Percentiles rank a stretch among this genome's conserved stretches.
Conservation (phyloP, 30 jellyfish, hydroid and myxozoan genomes). For the Nemopilema nomurai region DNA sequence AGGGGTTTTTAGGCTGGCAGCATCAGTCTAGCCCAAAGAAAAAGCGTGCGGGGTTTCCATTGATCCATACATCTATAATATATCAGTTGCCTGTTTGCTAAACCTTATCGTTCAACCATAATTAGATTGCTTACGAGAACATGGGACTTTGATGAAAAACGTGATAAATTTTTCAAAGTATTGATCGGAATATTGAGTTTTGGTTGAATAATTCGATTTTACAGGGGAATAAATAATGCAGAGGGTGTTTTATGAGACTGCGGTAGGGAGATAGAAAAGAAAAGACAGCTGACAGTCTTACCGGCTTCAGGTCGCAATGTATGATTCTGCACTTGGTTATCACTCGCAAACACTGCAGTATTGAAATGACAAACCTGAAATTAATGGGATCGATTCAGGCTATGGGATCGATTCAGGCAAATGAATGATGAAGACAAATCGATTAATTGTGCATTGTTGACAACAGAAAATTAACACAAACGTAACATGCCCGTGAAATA, state of each 20-base stretch:
- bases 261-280: neutral
- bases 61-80: neutral
- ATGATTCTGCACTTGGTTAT: slow-evolving; percentile 76
- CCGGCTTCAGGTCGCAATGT: slow-evolving; percentile 93
- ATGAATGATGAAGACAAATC: neutral
- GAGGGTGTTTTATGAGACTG: neutral
- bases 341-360: slow-evolving; percentile 85
- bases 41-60: neutral
- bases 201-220: neutral
- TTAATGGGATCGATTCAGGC: neutral
- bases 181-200: neutral
- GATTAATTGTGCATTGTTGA: neutral
- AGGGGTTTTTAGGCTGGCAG: neutral
- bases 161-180: neutral
- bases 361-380: slow-evolving; percentile 83
- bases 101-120: neutral
- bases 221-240: neutral
- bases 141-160: neutral
- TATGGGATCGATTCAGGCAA: neutral
- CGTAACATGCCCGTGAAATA: too few species aligned
- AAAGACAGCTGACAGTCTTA: neutral
- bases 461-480: too few species aligned
- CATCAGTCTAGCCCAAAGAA: neutral
- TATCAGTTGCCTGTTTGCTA: neutral
- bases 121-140: neutral